Percentiles rank a stretch among this genome's conserved stretches.
Evolutionary conservation across 2,888 invertebrate species (phyloP).

Genomic region (Nemoura dubitans): DNA sequence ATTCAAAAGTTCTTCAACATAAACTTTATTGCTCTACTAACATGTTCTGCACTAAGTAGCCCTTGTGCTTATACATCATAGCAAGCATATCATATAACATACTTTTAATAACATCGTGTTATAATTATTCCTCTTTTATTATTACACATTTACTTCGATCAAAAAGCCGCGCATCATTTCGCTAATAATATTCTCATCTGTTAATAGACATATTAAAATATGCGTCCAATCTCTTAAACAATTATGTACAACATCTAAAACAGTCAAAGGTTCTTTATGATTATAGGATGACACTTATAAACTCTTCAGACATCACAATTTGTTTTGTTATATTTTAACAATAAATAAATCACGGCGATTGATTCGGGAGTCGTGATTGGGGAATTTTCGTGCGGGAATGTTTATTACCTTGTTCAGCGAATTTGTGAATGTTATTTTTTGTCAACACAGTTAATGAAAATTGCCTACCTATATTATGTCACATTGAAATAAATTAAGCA

Average conservation of each 20-base stretch:
- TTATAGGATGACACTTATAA: background rate
- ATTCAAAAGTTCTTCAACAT: slow-evolving; percentile 35
- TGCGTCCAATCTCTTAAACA: background rate
- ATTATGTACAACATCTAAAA: background rate
- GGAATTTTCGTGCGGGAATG: background rate
- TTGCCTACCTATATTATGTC: too few relatives aligned
- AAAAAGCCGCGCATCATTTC: background rate
- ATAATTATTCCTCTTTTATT: slow-evolving; percentile 15
- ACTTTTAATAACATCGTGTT: slow-evolving; percentile 16
- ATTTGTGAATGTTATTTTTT: too few relatives aligned
- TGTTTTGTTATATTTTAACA: background rate
- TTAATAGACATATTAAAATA: slow-evolving; percentile 25
- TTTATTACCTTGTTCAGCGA: background rate
- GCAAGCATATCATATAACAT: slow-evolving; percentile 17
- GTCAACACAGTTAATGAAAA: too few relatives aligned
- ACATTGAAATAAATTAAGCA: too few relatives aligned
- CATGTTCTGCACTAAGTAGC: slow-evolving; percentile 32
- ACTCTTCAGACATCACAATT: background rate
- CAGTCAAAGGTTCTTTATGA: background rate
- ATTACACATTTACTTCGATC: slow-evolving; percentile 12
- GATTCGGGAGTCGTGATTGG: background rate
- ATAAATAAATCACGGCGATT: background rate
- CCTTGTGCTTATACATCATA: background rate
- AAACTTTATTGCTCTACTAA: slow-evolving; percentile 43
- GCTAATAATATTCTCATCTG: background rate